phyloP scores from a whole-genome alignment of 2,888 invertebrate species.

The Tuberolachnus salignus region DNA sequence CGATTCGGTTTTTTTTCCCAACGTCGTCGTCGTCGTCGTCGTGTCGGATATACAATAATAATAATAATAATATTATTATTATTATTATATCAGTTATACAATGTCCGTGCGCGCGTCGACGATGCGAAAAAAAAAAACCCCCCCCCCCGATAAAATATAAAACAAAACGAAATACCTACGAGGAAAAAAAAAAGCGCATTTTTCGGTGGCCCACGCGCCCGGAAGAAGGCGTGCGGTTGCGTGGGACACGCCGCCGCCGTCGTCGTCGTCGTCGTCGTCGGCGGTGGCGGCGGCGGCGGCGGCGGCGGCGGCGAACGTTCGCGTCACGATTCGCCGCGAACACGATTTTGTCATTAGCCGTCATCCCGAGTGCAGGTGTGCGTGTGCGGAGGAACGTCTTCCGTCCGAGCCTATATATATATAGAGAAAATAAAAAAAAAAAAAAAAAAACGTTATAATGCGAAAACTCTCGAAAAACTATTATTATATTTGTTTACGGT shows the following conservation, averaged over 20 bases:
- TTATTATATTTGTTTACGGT: constrained; percentile 20
- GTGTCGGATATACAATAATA: constrained; percentile 12
- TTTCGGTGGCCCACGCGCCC: constrained; percentile 54
- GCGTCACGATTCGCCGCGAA: constrained; percentile 52
- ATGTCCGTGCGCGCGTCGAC: constrained; percentile 21
- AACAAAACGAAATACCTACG: background rate
- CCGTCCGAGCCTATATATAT: too few species aligned
- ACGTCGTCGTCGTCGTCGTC: constrained; percentile 10
- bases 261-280: background rate
- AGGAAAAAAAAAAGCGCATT: background rate
- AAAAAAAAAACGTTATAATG: too few species aligned
- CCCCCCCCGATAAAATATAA: too few species aligned
- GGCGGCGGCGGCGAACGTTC: background rate
- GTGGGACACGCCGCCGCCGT: constrained; percentile 39
- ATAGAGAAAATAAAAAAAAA: too few species aligned
- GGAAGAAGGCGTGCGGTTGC: constrained; percentile 53
- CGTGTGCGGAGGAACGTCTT: constrained; percentile 29
- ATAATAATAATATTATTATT: constrained; percentile 10
- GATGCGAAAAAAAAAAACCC: constrained; percentile 19
- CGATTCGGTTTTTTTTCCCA: constrained; percentile 19
- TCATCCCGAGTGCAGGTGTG: constrained; percentile 2
- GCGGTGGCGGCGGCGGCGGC: background rate
- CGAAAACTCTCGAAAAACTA: constrained; percentile 51
- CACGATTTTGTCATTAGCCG: constrained; percentile 56
- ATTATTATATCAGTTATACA: constrained; percentile 27